Base-by-base conservation (phyloP, 2,113 vertebrate species). In the Reinhardtius hippoglossoides region DNA sequence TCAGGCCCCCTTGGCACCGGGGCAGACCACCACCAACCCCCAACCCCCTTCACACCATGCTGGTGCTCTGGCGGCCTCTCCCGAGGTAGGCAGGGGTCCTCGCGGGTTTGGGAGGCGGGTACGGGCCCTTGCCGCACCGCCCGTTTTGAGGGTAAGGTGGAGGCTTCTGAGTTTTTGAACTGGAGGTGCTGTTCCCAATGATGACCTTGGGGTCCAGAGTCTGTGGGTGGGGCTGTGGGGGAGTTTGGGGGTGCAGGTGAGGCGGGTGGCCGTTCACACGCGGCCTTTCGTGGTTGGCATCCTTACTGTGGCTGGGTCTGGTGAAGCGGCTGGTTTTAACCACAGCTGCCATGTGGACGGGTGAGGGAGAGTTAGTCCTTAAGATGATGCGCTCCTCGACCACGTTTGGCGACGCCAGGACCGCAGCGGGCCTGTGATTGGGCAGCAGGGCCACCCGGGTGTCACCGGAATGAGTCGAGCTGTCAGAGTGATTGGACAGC, bases 71-170 rank as follows among this genome's bases (percentile, higher is more conserved):
- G 71, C 91, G 88, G 65, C 91, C 78, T 90, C 83, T 93, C 40
- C 76, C 85, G 1, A 84, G 67, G 80, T 82, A 78, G 58, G 87
- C 70, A 55, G 91, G 76, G 61, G 87, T 87, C 86, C 75, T 91
- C 20, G 61, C 65, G 18, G 82, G 65, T 60, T 87, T 89, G 12
- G 72, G 66, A 18, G 80, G 75, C 1, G 31, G 73, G 37, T 81
- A 70, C 0, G 61, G 71, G 54, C 87, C 90, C 65, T 91, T 93
- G 50, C 84, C 85, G 23, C 85, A 88, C 10, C 74, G 88, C 44
- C 93, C 93, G 0, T 94, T 94, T 42, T 93, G 93, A 27, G 93
- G 93, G 74, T 94, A 93, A 4, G 81, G 85, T n/a, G 93, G 94
- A 21, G 94, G 92, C 70, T 92, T 93, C 37, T 93, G 92, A 73